These are phyloP conservation scores for Montipora foliosa DNA, from an alignment of 64 coral and sea anemone genomes.

Conservation along the genomic window DNA sequence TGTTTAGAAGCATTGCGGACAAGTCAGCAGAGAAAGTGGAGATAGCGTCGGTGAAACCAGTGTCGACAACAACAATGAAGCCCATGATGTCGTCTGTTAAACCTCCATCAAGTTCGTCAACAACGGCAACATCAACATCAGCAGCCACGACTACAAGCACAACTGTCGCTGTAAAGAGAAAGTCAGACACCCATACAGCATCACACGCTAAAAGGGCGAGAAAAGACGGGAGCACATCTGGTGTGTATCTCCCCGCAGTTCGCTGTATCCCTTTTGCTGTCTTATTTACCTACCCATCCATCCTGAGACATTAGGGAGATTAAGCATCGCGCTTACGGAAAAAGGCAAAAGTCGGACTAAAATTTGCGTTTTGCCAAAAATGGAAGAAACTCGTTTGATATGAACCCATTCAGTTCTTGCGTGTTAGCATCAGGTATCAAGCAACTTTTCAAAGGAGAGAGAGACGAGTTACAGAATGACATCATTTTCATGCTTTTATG, in stretches of 20 bases:
- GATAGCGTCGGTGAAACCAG: conserved; percentile 30
- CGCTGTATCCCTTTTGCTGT: background rate
- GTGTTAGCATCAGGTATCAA: no score
- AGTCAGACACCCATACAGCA: conserved; percentile 51
- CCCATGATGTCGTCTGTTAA: conserved; percentile 43
- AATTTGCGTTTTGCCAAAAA: no score
- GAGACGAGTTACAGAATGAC: no score
- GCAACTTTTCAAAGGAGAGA: no score
- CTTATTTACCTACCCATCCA: background rate
- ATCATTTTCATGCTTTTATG: no score
- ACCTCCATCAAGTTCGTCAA: conserved; percentile 32
- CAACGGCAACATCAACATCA: background rate
- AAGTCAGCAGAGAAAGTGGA: conserved; percentile 48
- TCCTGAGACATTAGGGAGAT: background rate
- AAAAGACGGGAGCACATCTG: conserved; percentile 76
- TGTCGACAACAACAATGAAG: conserved; percentile 45
- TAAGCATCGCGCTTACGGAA: no score
- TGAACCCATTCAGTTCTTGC: no score
- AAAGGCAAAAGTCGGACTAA: no score
- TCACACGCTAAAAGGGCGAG: conserved; percentile 68
- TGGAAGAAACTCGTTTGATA: no score
- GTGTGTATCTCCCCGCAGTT: background rate
- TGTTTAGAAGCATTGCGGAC: background rate
- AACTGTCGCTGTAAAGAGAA: conserved; percentile 83
- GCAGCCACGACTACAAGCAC: conserved; percentile 70